phyloP scores from a whole-genome alignment of 2,888 invertebrate species.

The Agrilus mali region DNA sequence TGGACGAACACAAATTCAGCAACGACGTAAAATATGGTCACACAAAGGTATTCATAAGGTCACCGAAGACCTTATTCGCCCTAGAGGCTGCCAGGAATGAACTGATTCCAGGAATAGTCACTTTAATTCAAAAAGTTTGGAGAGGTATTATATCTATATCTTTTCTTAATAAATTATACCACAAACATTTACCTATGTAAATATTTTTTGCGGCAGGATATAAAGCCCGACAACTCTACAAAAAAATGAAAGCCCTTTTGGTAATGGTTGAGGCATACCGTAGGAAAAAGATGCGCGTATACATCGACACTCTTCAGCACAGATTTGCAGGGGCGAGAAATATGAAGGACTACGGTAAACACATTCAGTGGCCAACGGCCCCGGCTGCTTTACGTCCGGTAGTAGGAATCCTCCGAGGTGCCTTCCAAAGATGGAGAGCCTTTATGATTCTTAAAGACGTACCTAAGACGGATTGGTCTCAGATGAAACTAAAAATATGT shows the following conservation, averaged over 20 bases:
- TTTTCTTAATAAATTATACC: no score
- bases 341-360: conserved; percentile 64
- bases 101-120: conserved; percentile 82
- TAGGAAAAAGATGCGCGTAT: conserved; percentile 60
- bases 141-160: conserved; percentile 40
- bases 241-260: conserved; percentile 74
- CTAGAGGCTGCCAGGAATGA: conserved; percentile 79
- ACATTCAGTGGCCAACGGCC: conserved; percentile 69
- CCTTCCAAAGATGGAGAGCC: conserved; percentile 78
- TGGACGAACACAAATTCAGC: conserved; percentile 63
- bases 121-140: conserved; percentile 91
- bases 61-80: conserved; percentile 81
- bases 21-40: conserved; percentile 88
- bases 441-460: conserved; percentile 71
- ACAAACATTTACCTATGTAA: background rate
- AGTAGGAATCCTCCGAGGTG: conserved; percentile 45
- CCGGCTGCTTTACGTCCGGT: conserved; percentile 55
- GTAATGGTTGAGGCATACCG: conserved; percentile 72
- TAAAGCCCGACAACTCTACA: conserved; percentile 56
- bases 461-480: conserved; percentile 76
- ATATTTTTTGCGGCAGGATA: conserved; percentile 25
- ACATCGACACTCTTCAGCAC: conserved; percentile 49
- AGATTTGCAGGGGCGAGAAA: conserved; percentile 53
- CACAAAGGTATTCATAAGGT: conserved; percentile 91
- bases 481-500: conserved; percentile 66